phyloP scores from a whole-genome alignment of 2,797 vertebrate genomes.

The Euthynnus affinis region DNA sequence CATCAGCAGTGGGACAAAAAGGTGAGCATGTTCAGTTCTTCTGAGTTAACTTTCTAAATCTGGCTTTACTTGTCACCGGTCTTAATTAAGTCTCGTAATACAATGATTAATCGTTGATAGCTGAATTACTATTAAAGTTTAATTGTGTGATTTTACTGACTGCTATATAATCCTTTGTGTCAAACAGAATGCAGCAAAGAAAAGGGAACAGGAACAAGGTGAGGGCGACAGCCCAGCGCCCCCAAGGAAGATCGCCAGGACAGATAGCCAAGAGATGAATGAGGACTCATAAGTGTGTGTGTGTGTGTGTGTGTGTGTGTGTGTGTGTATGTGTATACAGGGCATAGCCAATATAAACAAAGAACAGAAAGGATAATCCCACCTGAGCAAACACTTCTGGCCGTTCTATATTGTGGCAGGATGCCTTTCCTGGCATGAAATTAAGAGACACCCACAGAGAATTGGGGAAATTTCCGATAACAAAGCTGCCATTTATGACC shows the following conservation, averaged over 20 bases:
- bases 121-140: neutral
- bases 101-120: neutral
- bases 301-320: neutral
- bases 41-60: neutral
- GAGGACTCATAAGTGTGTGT: constrained; percentile 85
- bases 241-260: constrained; percentile 89
- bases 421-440: constrained; percentile 30
- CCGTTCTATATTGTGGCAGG: constrained; percentile 24
- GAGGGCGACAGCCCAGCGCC: constrained; percentile 88
- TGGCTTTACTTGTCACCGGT: neutral
- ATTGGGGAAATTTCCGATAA: constrained; percentile 22
- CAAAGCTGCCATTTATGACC: constrained; percentile 27
- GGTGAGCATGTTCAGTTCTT: constrained; percentile 78
- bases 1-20: constrained; percentile 99
- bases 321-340: constrained; percentile 16
- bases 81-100: neutral
- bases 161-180: constrained; percentile 50
- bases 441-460: neutral
- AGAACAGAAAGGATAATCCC: constrained; percentile 40
- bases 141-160: constrained; percentile 8
- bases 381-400: constrained; percentile 26
- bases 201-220: constrained; percentile 89
- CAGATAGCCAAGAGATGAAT: constrained; percentile 91
- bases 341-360: constrained; percentile 63
- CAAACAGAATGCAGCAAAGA: constrained; percentile 89